phyloP scores from a whole-genome alignment of 2,113 vertebrate species.

The Meles meles region DNA sequence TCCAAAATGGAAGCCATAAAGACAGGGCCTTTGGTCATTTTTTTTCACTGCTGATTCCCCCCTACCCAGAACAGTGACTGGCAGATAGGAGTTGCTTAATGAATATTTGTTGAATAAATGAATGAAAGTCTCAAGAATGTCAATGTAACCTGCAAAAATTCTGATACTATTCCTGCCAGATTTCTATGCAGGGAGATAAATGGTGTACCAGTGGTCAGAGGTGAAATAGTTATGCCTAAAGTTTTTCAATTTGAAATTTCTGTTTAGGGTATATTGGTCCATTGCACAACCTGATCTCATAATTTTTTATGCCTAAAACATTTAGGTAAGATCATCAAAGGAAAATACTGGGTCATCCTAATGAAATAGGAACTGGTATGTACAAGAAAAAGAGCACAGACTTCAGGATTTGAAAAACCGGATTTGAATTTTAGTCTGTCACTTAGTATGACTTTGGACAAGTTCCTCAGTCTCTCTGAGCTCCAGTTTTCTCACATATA shows the following conservation, averaged over 20 bases:
- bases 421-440: conserved; percentile 16
- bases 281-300: background rate
- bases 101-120: background rate
- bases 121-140: background rate
- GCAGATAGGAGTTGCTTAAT: background rate
- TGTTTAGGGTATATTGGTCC: background rate
- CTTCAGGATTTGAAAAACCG: background rate
- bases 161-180: background rate
- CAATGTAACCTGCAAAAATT: background rate
- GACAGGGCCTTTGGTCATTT: background rate
- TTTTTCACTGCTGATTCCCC: background rate
- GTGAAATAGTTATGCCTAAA: background rate
- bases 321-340: background rate
- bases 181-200: background rate
- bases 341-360: background rate
- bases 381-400: background rate
- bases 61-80: background rate
- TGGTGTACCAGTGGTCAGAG: background rate
- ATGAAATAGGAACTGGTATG: background rate
- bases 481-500: background rate
- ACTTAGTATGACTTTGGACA: background rate
- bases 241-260: background rate
- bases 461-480: background rate
- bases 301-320: background rate
- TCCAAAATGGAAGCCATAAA: background rate